A percentile compares a stretch with the other conserved stretches of the same genome.
Evolutionary conservation across 2,113 vertebrate genomes (phyloP).

Genomic region (Muntiacus muntjak): DNA sequence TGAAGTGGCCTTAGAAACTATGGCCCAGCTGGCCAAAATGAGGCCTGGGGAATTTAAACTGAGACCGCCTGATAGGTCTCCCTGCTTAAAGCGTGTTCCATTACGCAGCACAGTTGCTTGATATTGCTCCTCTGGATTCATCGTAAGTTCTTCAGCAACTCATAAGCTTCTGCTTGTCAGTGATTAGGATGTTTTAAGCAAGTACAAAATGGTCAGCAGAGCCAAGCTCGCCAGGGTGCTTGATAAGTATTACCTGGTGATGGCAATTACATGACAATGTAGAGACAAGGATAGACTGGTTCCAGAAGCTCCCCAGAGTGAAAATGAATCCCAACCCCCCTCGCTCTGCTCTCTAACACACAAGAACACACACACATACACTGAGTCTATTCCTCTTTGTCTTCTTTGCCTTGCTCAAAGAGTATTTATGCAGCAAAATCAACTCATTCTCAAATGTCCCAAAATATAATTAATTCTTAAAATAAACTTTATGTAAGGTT

Average conservation of each 20-base stretch:
- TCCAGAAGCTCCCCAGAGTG: constrained; percentile 53
- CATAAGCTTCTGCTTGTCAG: constrained; percentile 6
- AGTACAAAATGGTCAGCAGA: constrained; percentile 59
- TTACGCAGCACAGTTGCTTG: neutral
- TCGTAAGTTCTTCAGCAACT: constrained; percentile 28
- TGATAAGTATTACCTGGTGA: constrained; percentile 50
- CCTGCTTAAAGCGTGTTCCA: neutral
- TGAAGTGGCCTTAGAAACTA: neutral
- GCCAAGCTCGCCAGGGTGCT: constrained; percentile 47
- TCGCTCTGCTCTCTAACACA: accelerated
- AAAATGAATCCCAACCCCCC: constrained; percentile 48
- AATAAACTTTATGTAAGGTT: neutral
- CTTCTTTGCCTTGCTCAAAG: constrained; percentile 41
- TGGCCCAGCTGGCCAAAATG: neutral
- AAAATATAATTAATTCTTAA: neutral
- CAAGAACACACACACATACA: neutral
- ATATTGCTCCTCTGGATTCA: constrained; percentile 14
- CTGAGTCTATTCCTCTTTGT: constrained; percentile 19
- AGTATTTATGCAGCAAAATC: constrained; percentile 1
- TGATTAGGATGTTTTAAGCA: constrained; percentile 58
- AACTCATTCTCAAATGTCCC: constrained; percentile 5
- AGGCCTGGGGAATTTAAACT: neutral
- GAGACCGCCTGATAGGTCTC: neutral
- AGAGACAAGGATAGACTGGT: neutral
- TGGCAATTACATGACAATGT: constrained; percentile 28